These are phyloP conservation scores for Florisuga fusca DNA, from an alignment of 2,797 vertebrate genomes.

Conservation along the genomic window DNA sequence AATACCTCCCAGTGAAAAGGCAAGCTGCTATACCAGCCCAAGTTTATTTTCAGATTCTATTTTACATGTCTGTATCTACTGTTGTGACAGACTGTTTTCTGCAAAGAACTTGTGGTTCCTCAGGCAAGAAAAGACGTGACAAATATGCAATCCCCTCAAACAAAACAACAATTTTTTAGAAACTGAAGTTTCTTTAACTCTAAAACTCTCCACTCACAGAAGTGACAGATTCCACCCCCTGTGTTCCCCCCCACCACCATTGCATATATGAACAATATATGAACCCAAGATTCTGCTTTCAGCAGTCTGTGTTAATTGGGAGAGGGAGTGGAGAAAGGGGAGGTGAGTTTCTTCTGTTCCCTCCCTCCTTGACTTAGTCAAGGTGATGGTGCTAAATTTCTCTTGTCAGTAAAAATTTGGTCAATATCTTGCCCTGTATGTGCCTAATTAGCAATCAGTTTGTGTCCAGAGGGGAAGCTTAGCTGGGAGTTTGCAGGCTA, in stretches of 20 bases:
- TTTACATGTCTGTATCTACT: background rate
- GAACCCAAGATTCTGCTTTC: background rate
- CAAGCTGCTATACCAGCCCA: background rate
- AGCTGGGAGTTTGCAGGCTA: background rate
- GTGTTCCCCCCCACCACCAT: rapidly evolving
- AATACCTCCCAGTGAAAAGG: background rate
- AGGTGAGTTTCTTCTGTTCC: background rate
- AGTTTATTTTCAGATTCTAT: background rate
- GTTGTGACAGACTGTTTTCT: background rate
- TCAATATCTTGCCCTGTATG: background rate
- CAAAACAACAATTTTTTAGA: background rate
- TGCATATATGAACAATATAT: background rate
- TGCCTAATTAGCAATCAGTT: background rate
- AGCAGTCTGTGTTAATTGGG: background rate
- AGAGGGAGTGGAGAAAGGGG: too few species aligned
- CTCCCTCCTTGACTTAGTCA: background rate
- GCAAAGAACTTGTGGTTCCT: background rate
- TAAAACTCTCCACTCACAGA: background rate
- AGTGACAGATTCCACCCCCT: background rate
- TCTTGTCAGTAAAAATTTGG: background rate
- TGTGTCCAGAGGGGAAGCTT: background rate
- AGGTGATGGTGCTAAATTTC: background rate
- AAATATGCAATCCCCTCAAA: background rate
- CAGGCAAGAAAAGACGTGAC: background rate
- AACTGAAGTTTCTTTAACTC: background rate